Base-by-base conservation (phyloP, 2,888 invertebrate genomes). In the Apantesis nais region DNA sequence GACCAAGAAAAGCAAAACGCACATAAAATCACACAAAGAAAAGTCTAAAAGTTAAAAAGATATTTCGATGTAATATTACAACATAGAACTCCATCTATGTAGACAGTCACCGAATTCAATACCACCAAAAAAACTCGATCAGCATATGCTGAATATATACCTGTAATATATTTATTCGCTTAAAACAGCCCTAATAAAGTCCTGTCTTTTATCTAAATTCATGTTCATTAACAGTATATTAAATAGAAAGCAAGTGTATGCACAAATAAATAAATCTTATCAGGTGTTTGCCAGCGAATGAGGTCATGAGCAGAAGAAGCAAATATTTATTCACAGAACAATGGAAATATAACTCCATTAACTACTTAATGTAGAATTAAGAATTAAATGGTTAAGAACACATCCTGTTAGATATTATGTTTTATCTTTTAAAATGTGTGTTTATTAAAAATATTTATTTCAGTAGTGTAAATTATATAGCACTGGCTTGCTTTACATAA, bases 311-410 rank as follows among this genome's bases (percentile, higher is more conserved):
- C 86, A 64, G 70, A 67, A 64, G 70, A 67, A 77, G 77, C 70
- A 81, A 83, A 87, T 83, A 86, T 87, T 87, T 85, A 76, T 76
- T 62, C 31, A 81, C 66, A 80, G 82, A 86, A 86, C 86, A 87
- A 83, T 86, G 82, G 81, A 85, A 58, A 80, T 79, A 41, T 58
- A 39, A 55, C 58, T 58, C 58, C 19, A 66, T 66, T 70, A 71
- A 73, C 70, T 58, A 72, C 60, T 37, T 72, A 11, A 72, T 75
- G 71, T 66, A 64, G 37, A 73, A 71, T 66, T 64, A 74, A 63
- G 75, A 69, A 75, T 80, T 74, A 78, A 66, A 65, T 39, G 22
- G 19, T 65, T 71, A 22, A 69, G 16, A 60, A 37, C 55, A 55
- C 74, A 79, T 75, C 75, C 79, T 81, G 77, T 72, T 75, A 31